Evolutionary conservation across 2,888 invertebrate species (phyloP).

Genomic region (Rhodophaea formosa): DNA sequence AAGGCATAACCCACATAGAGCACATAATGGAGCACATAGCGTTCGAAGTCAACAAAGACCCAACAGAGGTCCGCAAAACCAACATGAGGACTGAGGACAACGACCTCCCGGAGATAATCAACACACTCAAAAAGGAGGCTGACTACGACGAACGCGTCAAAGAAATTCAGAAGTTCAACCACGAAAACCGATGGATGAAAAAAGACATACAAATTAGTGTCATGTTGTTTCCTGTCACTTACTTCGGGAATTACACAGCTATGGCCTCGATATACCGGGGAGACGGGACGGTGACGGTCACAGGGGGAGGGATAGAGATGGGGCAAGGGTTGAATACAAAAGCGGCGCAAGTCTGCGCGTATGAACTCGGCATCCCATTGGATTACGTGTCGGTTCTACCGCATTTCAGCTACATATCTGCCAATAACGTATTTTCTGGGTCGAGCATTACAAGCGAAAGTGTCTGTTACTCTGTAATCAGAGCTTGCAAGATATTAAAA

Average conservation of each 20-base stretch:
- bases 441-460: conserved; percentile 85
- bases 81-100: conserved; percentile 78
- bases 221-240: conserved; percentile 83
- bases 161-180: conserved; percentile 80
- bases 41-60: conserved; percentile 76
- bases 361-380: conserved; percentile 85
- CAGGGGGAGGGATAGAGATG: conserved; percentile 86
- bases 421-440: conserved; percentile 84
- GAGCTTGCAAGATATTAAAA: conserved; percentile 82
- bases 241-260: conserved; percentile 80
- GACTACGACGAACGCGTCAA: conserved; percentile 77
- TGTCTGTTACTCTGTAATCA: conserved; percentile 77
- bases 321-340: conserved; percentile 92
- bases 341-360: conserved; percentile 88
- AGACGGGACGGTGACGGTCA: conserved; percentile 86
- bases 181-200: conserved; percentile 88
- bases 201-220: conserved; percentile 83
- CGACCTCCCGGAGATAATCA: conserved; percentile 76
- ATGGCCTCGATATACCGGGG: conserved; percentile 84
- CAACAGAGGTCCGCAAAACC: conserved; percentile 76
- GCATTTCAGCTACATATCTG: conserved; percentile 77
- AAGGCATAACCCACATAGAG: conserved; percentile 82
- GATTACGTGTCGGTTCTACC: conserved; percentile 82
- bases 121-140: conserved; percentile 71
- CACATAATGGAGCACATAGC: conserved; percentile 87